Evolutionary conservation across 2,888 invertebrate genomes (phyloP).

Genomic region (Bhutanitis thaidina): DNA sequence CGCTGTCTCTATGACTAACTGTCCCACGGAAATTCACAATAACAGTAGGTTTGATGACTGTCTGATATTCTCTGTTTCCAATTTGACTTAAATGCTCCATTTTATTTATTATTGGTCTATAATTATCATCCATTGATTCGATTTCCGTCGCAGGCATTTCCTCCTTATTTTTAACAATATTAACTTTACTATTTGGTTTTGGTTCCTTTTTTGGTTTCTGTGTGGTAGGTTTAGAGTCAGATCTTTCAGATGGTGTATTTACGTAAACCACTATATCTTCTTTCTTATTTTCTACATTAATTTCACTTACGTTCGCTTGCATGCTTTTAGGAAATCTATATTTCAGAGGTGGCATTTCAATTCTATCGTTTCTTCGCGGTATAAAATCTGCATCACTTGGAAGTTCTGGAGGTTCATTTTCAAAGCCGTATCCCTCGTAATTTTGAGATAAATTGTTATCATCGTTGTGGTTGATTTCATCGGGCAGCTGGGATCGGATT

Average conservation of each 20-base stretch:
- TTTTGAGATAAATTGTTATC: constrained; percentile 58
- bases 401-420: constrained; percentile 47
- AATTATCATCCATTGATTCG: constrained; percentile 23
- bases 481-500: constrained; percentile 51
- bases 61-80: constrained; percentile 69
- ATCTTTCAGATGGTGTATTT: constrained; percentile 43
- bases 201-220: constrained; percentile 47
- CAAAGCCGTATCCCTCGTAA: constrained; percentile 49
- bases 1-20: constrained; percentile 59
- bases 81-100: constrained; percentile 72
- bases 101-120: constrained; percentile 49
- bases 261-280: constrained; percentile 59
- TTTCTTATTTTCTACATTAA: constrained; percentile 35
- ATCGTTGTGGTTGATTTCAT: constrained; percentile 51
- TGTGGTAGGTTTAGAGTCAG: constrained; percentile 39
- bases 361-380: constrained; percentile 66
- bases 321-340: constrained; percentile 63
- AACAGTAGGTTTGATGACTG: constrained; percentile 69
- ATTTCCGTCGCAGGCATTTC: constrained; percentile 29
- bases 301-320: constrained; percentile 31
- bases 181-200: constrained; percentile 34
- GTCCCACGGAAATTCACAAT: constrained; percentile 69
- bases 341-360: constrained; percentile 63
- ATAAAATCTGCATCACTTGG: constrained; percentile 57
- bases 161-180: constrained; percentile 33